phyloP scores from a whole-genome alignment of 2,113 vertebrate genomes.

The Cyphomyrus plagiostoma region DNA sequence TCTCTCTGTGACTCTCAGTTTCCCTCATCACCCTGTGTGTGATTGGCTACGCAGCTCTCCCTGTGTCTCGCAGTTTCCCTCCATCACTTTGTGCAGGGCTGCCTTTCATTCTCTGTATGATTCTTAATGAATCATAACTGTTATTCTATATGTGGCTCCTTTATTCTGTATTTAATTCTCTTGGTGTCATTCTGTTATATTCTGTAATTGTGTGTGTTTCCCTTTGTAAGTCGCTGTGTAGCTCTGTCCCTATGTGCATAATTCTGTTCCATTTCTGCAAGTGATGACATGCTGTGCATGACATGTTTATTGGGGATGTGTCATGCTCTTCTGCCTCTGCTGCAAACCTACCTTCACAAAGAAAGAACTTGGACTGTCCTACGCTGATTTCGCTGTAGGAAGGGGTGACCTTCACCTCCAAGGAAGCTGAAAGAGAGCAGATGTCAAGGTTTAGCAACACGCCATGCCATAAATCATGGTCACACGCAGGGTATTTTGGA shows the following conservation, averaged over 20 bases:
- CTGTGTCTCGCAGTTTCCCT: neutral
- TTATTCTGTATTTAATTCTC: neutral
- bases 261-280: neutral
- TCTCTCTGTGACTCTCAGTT: neutral
- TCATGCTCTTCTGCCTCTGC: neutral
- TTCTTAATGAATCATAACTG: neutral
- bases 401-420: constrained; percentile 90
- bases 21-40: neutral
- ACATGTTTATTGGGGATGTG: neutral
- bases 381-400: constrained; percentile 91
- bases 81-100: neutral
- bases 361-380: constrained; percentile 97
- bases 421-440: constrained; percentile 62
- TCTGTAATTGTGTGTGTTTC: neutral
- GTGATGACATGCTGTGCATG: neutral
- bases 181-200: neutral
- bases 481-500: neutral
- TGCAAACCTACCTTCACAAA: constrained; percentile 79
- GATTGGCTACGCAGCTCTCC: neutral
- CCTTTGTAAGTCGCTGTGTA: neutral
- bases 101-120: neutral
- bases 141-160: neutral
- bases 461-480: neutral
- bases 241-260: neutral
- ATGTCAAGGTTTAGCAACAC: neutral